Conservation (phyloP, 2,797 vertebrate genomes). For the Microcaecilia unicolor region DNA sequence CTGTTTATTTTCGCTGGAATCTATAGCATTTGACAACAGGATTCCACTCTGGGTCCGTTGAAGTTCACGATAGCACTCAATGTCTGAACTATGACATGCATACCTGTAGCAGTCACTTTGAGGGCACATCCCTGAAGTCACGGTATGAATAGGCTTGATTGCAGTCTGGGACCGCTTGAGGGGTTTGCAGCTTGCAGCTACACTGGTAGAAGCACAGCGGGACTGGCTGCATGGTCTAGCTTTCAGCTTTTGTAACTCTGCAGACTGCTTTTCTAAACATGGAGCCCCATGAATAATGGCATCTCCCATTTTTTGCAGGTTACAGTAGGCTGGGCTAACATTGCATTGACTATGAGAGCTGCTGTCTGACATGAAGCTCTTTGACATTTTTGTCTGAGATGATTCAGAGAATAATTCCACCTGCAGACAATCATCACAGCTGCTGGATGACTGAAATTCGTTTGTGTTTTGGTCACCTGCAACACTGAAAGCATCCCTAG, state of each 20-base stretch:
- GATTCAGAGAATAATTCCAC: background rate
- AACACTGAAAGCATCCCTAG: background rate
- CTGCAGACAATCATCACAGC: background rate
- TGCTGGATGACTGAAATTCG: background rate
- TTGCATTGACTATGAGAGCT: background rate
- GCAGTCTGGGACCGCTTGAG: constrained; percentile 11
- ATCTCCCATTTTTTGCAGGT: background rate
- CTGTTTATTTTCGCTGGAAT: background rate
- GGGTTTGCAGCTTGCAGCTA: constrained; percentile 1
- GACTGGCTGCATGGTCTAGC: background rate
- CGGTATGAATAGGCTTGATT: constrained; percentile 15
- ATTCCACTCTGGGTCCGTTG: background rate
- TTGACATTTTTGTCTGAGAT: background rate
- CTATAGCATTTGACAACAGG: background rate
- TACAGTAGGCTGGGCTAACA: background rate
- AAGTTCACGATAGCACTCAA: background rate
- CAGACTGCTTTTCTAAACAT: background rate
- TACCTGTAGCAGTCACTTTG: background rate
- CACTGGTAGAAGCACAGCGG: background rate
- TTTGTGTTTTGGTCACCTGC: background rate
- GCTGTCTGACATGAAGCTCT: background rate
- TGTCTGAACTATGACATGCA: background rate
- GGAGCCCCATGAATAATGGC: background rate
- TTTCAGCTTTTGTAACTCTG: constrained; percentile 2
- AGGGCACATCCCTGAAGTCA: too few relatives aligned